These are phyloP conservation scores for Epinephelus lanceolatus DNA, from an alignment of 2,113 vertebrate genomes.

Conservation along the genomic window DNA sequence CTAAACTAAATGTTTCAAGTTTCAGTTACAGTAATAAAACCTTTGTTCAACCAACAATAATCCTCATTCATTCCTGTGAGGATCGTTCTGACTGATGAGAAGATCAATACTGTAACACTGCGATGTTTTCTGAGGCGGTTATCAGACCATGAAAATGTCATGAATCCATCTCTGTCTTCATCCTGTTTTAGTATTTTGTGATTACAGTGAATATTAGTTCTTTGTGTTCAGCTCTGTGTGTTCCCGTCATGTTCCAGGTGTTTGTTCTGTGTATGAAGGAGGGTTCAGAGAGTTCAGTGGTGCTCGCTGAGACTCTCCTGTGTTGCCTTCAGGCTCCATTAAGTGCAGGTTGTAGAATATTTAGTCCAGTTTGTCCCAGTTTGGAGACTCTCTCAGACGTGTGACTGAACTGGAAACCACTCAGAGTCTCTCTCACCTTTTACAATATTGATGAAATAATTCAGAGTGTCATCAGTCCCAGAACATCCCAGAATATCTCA, in stretches of 20 bases:
- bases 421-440: constrained; percentile 14
- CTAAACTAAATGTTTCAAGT: no score
- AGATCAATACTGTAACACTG: no score
- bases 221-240: no score
- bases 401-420: constrained; percentile 27
- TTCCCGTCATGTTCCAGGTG: neutral
- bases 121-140: no score
- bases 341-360: constrained; percentile 9
- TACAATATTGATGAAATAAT: constrained; percentile 48
- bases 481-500: constrained; percentile 2
- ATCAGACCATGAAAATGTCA: no score
- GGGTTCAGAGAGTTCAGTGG: neutral
- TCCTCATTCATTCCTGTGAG: no score
- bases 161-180: no score
- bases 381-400: neutral
- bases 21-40: no score
- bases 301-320: neutral
- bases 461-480: constrained; percentile 25
- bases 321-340: neutral
- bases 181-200: no score
- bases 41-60: no score
- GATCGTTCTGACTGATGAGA: no score
- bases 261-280: neutral
- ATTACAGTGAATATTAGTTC: no score
- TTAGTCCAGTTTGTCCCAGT: constrained; percentile 34